Conservation (phyloP, 2,888 invertebrate genomes). For the Lysandra bellargus region DNA sequence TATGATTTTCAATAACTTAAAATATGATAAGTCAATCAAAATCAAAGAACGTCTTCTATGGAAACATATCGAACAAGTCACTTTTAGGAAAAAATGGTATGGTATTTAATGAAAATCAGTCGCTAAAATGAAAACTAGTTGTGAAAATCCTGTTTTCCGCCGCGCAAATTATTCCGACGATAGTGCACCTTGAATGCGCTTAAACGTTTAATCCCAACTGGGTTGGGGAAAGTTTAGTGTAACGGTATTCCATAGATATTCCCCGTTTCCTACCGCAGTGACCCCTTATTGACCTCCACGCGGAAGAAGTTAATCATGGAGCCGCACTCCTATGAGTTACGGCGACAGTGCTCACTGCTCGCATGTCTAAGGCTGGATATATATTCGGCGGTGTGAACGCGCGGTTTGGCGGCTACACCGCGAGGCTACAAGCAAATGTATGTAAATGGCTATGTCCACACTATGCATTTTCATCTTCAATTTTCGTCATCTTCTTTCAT, state of each 20-base stretch:
- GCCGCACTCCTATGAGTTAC: conserved; percentile 54
- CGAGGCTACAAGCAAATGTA: too few relatives aligned
- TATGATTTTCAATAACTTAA: too few relatives aligned
- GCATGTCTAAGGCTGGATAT: conserved; percentile 31
- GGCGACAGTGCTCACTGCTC: conserved; percentile 47
- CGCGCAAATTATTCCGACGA: background rate
- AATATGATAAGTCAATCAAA: too few relatives aligned
- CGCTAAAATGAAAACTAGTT: background rate
- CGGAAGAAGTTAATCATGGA: conserved; percentile 74
- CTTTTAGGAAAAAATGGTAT: too few relatives aligned
- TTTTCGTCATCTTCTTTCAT: too few relatives aligned
- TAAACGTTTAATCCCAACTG: conserved; percentile 31
- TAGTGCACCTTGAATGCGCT: conserved; percentile 22
- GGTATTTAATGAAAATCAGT: background rate
- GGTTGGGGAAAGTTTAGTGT: conserved; percentile 39
- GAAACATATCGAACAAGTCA: too few relatives aligned
- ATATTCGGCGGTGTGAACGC: too few relatives aligned
- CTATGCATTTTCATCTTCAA: too few relatives aligned
- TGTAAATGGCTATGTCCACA: too few relatives aligned
- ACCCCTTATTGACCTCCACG: conserved; percentile 69
- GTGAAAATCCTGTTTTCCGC: background rate
- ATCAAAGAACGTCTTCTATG: too few relatives aligned
- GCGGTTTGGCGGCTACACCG: too few relatives aligned
- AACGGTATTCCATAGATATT: conserved; percentile 38
- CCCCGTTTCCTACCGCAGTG: conserved; percentile 44